A percentile compares a stretch with the other conserved stretches of the same genome.
Conservation (phyloP, 2,113 vertebrate genomes). For the Murina feae region DNA sequence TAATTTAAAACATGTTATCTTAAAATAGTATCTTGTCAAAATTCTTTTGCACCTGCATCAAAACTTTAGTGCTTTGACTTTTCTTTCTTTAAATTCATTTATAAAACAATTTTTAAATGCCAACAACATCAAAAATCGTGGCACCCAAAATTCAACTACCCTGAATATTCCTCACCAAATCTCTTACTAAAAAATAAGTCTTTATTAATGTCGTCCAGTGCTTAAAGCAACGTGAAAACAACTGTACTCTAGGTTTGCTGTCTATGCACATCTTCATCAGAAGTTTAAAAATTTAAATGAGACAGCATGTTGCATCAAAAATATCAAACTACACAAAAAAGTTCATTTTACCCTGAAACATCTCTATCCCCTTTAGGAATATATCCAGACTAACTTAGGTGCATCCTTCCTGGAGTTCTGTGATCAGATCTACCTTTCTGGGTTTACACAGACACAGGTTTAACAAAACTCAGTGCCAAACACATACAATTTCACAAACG, state of each 20-base stretch:
- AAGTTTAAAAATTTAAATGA: conserved; percentile 80
- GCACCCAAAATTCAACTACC: conserved; percentile 80
- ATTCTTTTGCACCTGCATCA: conserved; percentile 80
- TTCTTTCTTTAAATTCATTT: conserved; percentile 78
- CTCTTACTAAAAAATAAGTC: conserved; percentile 76
- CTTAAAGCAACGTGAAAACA: conserved; percentile 79
- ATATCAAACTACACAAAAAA: conserved; percentile 79
- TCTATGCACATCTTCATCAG: conserved; percentile 79
- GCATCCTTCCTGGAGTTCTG: conserved; percentile 76
- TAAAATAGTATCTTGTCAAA: conserved; percentile 78
- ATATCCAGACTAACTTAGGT: conserved; percentile 78
- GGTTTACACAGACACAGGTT: conserved; percentile 81
- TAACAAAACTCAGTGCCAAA: conserved; percentile 81
- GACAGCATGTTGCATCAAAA: conserved; percentile 79
- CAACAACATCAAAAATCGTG: conserved; percentile 76
- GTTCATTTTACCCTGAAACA: conserved; percentile 77
- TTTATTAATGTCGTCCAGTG: conserved; percentile 76
- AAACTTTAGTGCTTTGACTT: conserved; percentile 80
- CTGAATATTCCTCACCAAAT: conserved; percentile 79
- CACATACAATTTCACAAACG: conserved; percentile 79
- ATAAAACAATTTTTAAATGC: conserved; percentile 79
- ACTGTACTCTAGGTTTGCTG: conserved; percentile 75
- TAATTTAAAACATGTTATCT: conserved; percentile 81
- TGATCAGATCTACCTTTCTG: conserved; percentile 80
- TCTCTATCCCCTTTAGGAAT: conserved; percentile 75